A percentile compares a stretch with the other conserved stretches of the same genome.
phyloP scores from a whole-genome alignment of 2,888 invertebrate species.

The Uloborus plumipes region DNA sequence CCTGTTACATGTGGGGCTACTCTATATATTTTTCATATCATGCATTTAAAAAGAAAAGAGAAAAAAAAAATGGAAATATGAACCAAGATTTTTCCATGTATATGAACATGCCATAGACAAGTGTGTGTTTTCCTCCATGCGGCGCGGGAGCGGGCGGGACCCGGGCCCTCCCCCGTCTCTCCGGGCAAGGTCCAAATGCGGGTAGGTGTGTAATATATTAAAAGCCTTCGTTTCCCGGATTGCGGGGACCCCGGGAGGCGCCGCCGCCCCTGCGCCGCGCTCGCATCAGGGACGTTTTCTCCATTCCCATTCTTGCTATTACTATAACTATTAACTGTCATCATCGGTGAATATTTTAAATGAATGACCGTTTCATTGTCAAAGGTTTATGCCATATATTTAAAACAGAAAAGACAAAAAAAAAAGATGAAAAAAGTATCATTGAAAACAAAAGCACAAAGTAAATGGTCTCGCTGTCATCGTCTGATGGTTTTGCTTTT shows the following conservation, averaged over 20 bases:
- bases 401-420: constrained; percentile 23
- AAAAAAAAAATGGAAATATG: too few species aligned
- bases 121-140: constrained; percentile 52
- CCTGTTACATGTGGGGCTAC: constrained; percentile 22
- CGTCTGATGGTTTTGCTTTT: constrained; percentile 42
- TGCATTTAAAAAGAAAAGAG: constrained; percentile 38
- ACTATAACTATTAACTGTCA: constrained; percentile 7
- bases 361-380: constrained; percentile 42
- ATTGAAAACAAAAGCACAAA: constrained; percentile 36
- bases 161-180: neutral
- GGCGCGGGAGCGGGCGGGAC: constrained; percentile 3
- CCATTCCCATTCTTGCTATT: constrained; percentile 37
- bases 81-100: constrained; percentile 51
- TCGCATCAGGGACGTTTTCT: constrained; percentile 56
- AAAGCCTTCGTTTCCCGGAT: constrained; percentile 50
- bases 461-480: constrained; percentile 37
- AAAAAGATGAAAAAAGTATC: constrained; percentile 12
- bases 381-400: constrained; percentile 56
- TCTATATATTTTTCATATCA: constrained; percentile 65
- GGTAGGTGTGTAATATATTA: constrained; percentile 64
- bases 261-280: constrained; percentile 23
- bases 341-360: constrained; percentile 53
- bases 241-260: neutral
- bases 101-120: constrained; percentile 54
- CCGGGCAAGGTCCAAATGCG: constrained; percentile 52